phyloP scores from a whole-genome alignment of 2,888 invertebrate genomes.

The Tanypteryx hageni region DNA sequence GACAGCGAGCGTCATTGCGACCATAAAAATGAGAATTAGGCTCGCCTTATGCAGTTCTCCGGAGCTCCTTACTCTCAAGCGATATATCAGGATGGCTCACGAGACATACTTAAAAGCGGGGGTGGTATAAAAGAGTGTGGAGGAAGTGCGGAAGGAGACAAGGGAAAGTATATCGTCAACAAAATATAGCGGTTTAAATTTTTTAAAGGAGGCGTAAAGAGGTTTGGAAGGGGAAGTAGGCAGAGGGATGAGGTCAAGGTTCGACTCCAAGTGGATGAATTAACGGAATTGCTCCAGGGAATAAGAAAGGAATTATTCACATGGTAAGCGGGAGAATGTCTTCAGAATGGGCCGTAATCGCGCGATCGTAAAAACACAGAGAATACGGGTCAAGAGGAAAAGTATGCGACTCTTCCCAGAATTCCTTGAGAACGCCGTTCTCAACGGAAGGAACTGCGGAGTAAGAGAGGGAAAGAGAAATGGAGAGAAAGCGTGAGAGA shows the following conservation, averaged over 20 bases:
- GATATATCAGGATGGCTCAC: not conserved
- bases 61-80: not conserved
- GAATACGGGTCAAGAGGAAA: slow-evolving; percentile 44
- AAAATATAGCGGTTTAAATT: slow-evolving; percentile 6
- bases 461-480: not conserved
- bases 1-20: not conserved
- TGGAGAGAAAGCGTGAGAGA: not conserved
- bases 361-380: slow-evolving; percentile 41
- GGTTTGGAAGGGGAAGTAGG: too few relatives aligned
- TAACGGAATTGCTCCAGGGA: slow-evolving; percentile 50
- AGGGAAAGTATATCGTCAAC: not conserved
- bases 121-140: not conserved
- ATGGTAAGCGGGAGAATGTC: slow-evolving; percentile 1
- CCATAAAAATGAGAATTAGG: slow-evolving; percentile 49
- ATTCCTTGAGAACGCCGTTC: slow-evolving; percentile 4
- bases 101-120: not conserved
- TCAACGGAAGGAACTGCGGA: not conserved
- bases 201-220: not conserved
- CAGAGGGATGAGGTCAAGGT: not conserved
- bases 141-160: not conserved
- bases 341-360: slow-evolving; percentile 28
- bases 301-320: slow-evolving; percentile 48
- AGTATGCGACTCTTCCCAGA: not conserved
- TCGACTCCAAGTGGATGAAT: slow-evolving; percentile 31
- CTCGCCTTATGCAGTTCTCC: not conserved